phyloP scores from a whole-genome alignment of 2,888 invertebrate genomes.

The Meghimatium bilineatum region DNA sequence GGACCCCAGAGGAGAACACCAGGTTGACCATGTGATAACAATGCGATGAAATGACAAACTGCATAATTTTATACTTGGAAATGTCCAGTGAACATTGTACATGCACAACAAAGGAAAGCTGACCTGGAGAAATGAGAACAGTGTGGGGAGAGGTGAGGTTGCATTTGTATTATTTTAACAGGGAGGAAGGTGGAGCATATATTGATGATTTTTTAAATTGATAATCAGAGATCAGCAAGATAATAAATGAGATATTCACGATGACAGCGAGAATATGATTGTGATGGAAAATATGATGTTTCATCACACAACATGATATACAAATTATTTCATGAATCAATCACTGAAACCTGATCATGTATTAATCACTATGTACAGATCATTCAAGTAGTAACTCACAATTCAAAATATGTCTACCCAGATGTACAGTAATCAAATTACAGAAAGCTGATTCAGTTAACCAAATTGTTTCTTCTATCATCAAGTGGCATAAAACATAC shows the following conservation, averaged over 20 bases:
- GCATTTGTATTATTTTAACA: constrained; percentile 6
- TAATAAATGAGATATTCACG: background rate
- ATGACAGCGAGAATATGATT: background rate
- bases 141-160: too few species aligned
- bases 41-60: constrained; percentile 15
- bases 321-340: constrained; percentile 4
- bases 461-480: background rate
- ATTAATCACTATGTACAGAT: constrained; percentile 31
- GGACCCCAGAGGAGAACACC: constrained; percentile 18
- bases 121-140: background rate
- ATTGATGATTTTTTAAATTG: background rate
- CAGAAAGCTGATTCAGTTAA: background rate
- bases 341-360: constrained; percentile 17
- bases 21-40: background rate
- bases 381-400: constrained; percentile 11
- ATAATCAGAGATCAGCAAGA: background rate
- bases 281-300: background rate
- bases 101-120: background rate
- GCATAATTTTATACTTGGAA: constrained; percentile 26
- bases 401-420: background rate
- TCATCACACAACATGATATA: constrained; percentile 18
- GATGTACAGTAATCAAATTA: background rate
- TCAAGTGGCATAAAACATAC: background rate
- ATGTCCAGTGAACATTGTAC: constrained; percentile 12
- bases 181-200: background rate